Base-by-base conservation (phyloP, 2,888 invertebrate species). In the Scaptomyza reducta region DNA sequence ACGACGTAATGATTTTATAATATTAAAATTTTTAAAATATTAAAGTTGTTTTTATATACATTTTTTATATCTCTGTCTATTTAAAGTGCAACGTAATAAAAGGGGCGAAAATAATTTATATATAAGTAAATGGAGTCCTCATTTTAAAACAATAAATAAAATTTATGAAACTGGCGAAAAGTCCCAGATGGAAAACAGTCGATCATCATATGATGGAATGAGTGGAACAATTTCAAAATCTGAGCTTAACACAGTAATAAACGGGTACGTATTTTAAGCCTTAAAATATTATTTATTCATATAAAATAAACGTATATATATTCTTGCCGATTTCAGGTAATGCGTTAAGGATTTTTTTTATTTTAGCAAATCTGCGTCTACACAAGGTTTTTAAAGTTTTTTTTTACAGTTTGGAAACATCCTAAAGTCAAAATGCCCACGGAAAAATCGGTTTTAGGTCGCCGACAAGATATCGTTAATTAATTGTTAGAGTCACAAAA, bases 71-170 rank as follows among this genome's bases (percentile, higher is more conserved):
- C 11, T 40, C 61, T 89, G 16, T 55, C 14, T 35, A 22, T 44
- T 66, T 89, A 18, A 87, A 96, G 95, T 91, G 54, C 94, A 93
- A 73, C 94, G 99, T 56, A 99, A 99, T 92, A 93, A 95, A 57
- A 94, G 95, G 68, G 99, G 99, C 1, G 95, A 96, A 90, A 98
- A 98, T 91, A 93, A 96, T n/a, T 92, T 99, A 33, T 99, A 99
- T 92, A 94, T 99, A 25, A 94, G 95, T 1, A 92, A 94, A 0
- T 93, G 93, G 16, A 97, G 97, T 92, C 91, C 92, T 3, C 94
- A 95, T 40, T 97, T 95, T 91, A 93, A 93, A 55, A 94, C 94
- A 88, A 90, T 98, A 42, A 93, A 93, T 59, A 95, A 94, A 6
- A 92, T 98, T 22, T 97, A 96, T 91, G 92, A 92, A 44, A 94